Percentiles rank a stretch among this genome's conserved stretches.
Evolutionary conservation across 2,113 vertebrate species (phyloP).

Genomic region (Eolophus roseicapilla): DNA sequence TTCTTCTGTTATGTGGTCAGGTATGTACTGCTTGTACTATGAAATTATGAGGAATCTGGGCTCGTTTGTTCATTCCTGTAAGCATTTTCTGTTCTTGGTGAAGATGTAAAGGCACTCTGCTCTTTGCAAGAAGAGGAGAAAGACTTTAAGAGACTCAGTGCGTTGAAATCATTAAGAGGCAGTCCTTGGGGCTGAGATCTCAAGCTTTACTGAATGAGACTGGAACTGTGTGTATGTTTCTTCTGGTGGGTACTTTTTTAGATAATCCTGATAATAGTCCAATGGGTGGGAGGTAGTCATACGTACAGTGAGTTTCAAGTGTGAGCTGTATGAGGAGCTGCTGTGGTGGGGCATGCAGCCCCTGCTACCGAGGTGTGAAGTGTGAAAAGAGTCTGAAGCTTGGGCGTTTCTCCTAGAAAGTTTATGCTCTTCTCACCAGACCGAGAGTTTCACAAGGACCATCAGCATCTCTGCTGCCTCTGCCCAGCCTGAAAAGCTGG

Average conservation of each 20-base stretch:
- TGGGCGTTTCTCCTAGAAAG: background rate
- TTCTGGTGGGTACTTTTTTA: background rate
- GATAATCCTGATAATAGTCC: background rate
- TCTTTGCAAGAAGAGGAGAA: background rate
- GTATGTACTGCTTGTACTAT: background rate
- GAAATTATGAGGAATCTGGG: background rate
- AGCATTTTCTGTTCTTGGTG: background rate
- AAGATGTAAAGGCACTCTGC: background rate
- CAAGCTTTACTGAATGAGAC: background rate
- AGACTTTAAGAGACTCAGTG: background rate
- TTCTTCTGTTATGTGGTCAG: background rate
- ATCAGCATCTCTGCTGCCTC: background rate
- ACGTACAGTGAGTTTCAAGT: fast-evolving
- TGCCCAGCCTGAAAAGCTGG: background rate
- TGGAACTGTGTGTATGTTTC: background rate
- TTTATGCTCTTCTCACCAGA: background rate
- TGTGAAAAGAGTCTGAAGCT: background rate
- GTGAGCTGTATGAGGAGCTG: background rate
- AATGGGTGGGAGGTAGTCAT: background rate
- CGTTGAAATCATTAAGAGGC: background rate
- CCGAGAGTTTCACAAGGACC: background rate
- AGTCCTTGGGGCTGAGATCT: background rate
- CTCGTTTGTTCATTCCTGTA: background rate
- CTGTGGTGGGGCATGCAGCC: background rate
- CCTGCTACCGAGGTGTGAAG: background rate